Conservation (phyloP, 2,888 invertebrate genomes). For the Caenorhabditis sp. region DNA sequence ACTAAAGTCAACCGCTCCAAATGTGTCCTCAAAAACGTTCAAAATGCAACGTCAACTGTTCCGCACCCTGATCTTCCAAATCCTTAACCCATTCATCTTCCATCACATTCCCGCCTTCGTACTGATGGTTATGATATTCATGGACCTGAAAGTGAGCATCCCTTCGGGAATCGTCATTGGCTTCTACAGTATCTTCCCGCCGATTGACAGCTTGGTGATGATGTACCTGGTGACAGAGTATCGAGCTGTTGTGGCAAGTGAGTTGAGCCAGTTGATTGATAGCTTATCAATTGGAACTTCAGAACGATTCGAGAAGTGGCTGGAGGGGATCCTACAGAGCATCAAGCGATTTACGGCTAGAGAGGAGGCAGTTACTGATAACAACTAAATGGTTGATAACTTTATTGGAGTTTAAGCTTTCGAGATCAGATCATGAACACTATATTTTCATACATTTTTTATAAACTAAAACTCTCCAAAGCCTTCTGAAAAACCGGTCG, state of each 20-base stretch:
- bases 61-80: constrained; percentile 25
- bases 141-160: background rate
- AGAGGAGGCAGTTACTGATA: too few species aligned
- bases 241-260: background rate
- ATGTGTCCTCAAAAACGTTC: background rate
- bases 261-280: too few species aligned
- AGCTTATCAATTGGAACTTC: too few species aligned
- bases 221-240: constrained; percentile 19
- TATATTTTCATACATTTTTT: background rate
- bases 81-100: background rate
- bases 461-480: constrained; percentile 1
- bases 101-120: background rate
- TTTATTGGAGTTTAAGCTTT: too few species aligned
- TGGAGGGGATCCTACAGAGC: too few species aligned
- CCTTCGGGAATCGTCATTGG: background rate
- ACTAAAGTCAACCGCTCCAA: background rate
- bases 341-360: too few species aligned
- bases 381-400: too few species aligned
- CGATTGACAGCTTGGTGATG: constrained; percentile 10
- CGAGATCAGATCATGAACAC: too few species aligned
- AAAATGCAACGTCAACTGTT: constrained; percentile 27
- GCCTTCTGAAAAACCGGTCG: constrained; percentile 5
- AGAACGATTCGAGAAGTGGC: too few species aligned
- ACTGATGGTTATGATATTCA: background rate
- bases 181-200: constrained; percentile 9